Conservation (phyloP, 2,797 vertebrate species). For the Saxicola maurus region DNA sequence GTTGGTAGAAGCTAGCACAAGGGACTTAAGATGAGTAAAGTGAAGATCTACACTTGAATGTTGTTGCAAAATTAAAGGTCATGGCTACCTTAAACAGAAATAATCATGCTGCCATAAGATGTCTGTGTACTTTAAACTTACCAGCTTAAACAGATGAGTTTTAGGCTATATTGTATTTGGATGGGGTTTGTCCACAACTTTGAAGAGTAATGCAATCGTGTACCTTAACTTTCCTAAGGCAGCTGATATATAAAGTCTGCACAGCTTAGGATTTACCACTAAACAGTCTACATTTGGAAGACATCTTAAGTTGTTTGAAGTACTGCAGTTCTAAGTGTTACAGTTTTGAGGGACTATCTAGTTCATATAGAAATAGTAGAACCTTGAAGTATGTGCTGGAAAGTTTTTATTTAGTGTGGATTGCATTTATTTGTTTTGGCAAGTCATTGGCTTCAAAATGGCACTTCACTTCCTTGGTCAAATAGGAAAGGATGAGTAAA, state of each 20-base stretch:
- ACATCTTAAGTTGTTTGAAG: constrained; percentile 49
- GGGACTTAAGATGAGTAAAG: constrained; percentile 56
- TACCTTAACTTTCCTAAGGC: constrained; percentile 50
- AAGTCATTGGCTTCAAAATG: background rate
- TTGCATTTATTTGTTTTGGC: constrained; percentile 13
- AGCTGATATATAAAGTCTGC: constrained; percentile 34
- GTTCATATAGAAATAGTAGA: constrained; percentile 29
- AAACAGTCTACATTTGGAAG: constrained; percentile 28
- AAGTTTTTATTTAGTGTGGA: constrained; percentile 13
- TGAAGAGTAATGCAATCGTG: constrained; percentile 41
- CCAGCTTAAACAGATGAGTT: constrained; percentile 22
- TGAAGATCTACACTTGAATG: constrained; percentile 57
- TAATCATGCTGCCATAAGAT: constrained; percentile 37
- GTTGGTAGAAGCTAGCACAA: constrained; percentile 72
- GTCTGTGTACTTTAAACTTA: constrained; percentile 63
- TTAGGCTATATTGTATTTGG: constrained; percentile 44
- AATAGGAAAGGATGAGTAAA: background rate
- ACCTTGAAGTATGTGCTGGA: constrained; percentile 56
- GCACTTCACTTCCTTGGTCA: constrained; percentile 18
- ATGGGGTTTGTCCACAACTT: constrained; percentile 60
- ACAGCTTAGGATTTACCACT: constrained; percentile 62
- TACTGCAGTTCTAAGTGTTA: constrained; percentile 66
- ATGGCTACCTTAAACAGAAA: constrained; percentile 69
- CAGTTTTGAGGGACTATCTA: constrained; percentile 12
- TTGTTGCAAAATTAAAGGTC: constrained; percentile 59